phyloP scores from a whole-genome alignment of 2,797 vertebrate species.

The Selene dorsalis region DNA sequence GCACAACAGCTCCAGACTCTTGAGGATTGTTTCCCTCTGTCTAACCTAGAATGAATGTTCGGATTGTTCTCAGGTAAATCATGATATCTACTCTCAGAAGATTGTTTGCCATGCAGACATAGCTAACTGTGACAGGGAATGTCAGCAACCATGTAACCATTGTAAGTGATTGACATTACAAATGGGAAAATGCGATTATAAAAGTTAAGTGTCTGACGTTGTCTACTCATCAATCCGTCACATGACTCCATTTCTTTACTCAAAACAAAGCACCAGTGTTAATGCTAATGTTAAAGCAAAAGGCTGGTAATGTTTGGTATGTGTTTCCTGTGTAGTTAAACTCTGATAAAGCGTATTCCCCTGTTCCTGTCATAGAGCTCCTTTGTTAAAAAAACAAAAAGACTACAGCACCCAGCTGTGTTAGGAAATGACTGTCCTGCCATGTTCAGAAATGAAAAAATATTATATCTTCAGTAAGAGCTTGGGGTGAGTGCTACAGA shows the following conservation, averaged over 20 bases:
- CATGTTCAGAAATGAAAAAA: background rate
- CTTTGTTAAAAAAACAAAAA: background rate
- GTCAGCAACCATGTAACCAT: too few relatives aligned
- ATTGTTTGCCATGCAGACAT: background rate
- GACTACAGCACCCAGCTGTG: background rate
- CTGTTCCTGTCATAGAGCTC: background rate
- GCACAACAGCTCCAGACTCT: accelerated
- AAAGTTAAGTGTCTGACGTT: background rate
- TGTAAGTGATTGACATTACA: too few relatives aligned
- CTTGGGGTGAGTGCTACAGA: background rate
- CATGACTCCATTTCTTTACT: background rate
- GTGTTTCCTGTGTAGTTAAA: background rate
- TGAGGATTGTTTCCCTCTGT: background rate
- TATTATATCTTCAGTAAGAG: background rate
- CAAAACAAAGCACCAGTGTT: background rate
- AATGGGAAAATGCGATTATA: background rate
- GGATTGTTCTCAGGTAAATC: background rate
- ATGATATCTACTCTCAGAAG: background rate
- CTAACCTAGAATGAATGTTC: background rate
- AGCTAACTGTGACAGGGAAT: background rate
- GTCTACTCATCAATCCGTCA: background rate
- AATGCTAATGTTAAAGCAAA: background rate
- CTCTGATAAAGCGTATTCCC: background rate
- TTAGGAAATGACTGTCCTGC: background rate
- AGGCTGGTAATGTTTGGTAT: background rate